A percentile compares a stretch with the other conserved stretches of the same genome.
These are phyloP conservation scores for Capra hircus DNA, from an alignment of 2,113 vertebrate species.

Conservation along the genomic window DNA sequence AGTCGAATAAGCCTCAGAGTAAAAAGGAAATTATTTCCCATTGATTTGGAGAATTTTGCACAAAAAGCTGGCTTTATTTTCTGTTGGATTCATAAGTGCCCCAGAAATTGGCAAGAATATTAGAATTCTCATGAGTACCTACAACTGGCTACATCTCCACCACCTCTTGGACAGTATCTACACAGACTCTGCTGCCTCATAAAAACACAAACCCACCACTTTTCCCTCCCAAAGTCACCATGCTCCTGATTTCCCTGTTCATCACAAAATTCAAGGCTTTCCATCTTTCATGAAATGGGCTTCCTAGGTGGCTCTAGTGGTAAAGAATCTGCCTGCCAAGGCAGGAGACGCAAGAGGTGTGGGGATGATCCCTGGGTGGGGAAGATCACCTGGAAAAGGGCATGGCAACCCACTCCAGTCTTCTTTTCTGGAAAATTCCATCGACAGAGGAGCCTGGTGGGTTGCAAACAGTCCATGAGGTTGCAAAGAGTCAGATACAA, in stretches of 20 bases:
- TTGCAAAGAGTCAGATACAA: background rate
- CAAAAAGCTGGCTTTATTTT: background rate
- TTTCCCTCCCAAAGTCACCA: background rate
- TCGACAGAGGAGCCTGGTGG: background rate
- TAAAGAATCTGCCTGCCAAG: background rate
- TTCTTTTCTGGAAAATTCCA: background rate
- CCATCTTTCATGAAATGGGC: background rate
- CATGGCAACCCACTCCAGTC: background rate
- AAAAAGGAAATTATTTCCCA: slow-evolving; percentile 4
- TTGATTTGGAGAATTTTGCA: slow-evolving; percentile 7
- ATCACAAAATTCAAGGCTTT: background rate
- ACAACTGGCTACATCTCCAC: background rate
- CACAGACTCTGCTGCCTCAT: background rate
- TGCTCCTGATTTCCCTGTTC: background rate
- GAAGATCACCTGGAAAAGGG: background rate
- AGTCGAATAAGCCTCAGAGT: background rate
- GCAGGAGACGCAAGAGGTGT: background rate
- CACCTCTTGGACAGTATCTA: background rate
- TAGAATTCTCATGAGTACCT: background rate
- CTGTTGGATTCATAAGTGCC: background rate
- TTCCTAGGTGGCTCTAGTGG: background rate
- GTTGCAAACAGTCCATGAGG: background rate
- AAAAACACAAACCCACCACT: background rate
- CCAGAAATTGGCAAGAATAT: background rate
- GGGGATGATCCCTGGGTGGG: background rate